Percentiles rank a stretch among this genome's conserved stretches.
Evolutionary conservation across 2,797 vertebrate species (phyloP).

Genomic region (Silurus aristotelis): DNA sequence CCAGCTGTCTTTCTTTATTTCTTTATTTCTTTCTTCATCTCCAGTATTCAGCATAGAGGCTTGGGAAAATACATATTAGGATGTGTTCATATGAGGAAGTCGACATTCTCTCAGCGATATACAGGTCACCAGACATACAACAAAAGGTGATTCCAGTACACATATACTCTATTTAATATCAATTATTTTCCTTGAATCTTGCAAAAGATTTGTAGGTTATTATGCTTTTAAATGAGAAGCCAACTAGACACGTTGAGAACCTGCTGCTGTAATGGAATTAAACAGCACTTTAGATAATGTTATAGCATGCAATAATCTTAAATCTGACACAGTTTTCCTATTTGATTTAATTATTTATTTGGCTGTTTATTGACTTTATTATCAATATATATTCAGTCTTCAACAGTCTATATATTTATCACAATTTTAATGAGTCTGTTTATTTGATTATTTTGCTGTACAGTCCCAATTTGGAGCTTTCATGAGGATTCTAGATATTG

Average conservation of each 20-base stretch:
- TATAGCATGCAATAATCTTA: not conserved
- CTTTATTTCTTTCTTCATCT: not conserved
- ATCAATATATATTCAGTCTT: not conserved
- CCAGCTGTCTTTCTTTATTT: conserved; percentile 40
- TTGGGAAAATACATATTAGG: not conserved
- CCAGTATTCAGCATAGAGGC: not conserved
- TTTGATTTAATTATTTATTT: not conserved
- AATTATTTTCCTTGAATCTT: not conserved
- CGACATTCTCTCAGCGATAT: not conserved
- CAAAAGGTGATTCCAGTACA: not conserved
- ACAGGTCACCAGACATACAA: not conserved
- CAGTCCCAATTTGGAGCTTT: not conserved
- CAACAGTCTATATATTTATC: not conserved
- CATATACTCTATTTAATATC: not conserved
- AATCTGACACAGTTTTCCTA: too few species aligned
- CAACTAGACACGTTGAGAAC: not conserved
- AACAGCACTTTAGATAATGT: not conserved
- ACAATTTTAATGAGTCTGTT: too few species aligned
- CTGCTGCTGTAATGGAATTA: not conserved
- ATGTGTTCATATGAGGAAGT: not conserved
- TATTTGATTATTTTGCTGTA: not conserved
- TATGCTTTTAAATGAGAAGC: not conserved
- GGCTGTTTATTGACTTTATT: too few species aligned
- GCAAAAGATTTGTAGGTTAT: not conserved
- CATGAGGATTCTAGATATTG: not conserved